Conservation (phyloP, 2,797 vertebrate genomes). For the Hapalemur alaotrensis region DNA sequence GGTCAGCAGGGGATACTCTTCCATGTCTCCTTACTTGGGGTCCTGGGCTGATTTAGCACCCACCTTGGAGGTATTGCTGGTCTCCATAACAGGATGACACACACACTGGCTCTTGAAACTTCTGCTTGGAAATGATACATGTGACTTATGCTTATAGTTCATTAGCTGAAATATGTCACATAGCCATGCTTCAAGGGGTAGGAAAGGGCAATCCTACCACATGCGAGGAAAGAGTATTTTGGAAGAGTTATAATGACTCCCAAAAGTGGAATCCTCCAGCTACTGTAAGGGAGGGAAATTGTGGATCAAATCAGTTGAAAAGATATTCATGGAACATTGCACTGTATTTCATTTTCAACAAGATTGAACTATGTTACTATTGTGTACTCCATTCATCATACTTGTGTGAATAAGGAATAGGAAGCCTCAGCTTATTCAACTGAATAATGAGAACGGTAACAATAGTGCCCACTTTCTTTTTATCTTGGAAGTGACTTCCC, state of each 20-base stretch:
- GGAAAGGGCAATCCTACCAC: neutral
- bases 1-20: neutral
- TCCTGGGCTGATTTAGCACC: neutral
- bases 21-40: neutral
- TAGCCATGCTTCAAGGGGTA: neutral
- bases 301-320: neutral
- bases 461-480: neutral
- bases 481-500: neutral
- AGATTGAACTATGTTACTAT: neutral
- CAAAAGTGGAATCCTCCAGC: neutral
- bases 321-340: neutral
- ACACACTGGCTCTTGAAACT: neutral
- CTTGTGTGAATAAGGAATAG: neutral
- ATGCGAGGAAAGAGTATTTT: neutral
- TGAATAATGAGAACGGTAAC: neutral
- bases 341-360: neutral
- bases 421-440: neutral
- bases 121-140: neutral
- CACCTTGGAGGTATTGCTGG: neutral
- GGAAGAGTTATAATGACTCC: neutral
- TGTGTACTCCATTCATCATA: neutral
- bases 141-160: neutral
- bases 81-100: neutral
- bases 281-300: neutral
- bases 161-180: neutral